Evolutionary conservation across 2,888 invertebrate genomes (phyloP).

Genomic region (Eristalis pertinax): DNA sequence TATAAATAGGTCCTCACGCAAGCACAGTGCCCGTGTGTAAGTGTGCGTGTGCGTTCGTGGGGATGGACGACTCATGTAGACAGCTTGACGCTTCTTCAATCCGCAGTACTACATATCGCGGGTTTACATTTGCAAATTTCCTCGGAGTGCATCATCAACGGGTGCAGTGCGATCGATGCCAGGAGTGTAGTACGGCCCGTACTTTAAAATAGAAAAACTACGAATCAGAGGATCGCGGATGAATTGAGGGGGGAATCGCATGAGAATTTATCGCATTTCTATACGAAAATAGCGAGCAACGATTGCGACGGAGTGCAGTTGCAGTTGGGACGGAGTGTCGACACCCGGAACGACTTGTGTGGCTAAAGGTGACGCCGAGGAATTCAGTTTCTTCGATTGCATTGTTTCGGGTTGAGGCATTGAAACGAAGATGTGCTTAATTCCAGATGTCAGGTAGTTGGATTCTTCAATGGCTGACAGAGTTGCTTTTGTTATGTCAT

Average conservation of each 20-base stretch:
- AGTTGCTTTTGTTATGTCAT: not conserved
- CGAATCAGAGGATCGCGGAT: not conserved
- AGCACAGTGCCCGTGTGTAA: not conserved
- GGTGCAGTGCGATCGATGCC: not conserved
- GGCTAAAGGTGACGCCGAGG: conserved; percentile 37
- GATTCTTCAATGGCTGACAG: not conserved
- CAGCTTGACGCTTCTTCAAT: conserved; percentile 71
- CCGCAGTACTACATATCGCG: conserved; percentile 32
- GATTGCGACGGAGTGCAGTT: not conserved
- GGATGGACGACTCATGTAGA: conserved; percentile 66
- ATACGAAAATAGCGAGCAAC: conserved; percentile 55
- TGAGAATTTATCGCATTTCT: conserved; percentile 64
- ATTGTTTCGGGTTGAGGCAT: not conserved
- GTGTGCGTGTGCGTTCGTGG: not conserved
- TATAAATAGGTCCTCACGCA: not conserved
- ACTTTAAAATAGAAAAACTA: conserved; percentile 8
- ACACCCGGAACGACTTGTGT: conserved; percentile 52
- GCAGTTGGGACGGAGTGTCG: conserved; percentile 27
- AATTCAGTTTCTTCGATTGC: conserved; percentile 15
- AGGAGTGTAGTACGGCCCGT: not conserved
- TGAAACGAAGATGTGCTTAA: not conserved
- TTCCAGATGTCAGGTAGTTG: conserved; percentile 11
- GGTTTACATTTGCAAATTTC: conserved; percentile 39
- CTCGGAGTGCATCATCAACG: conserved; percentile 46
- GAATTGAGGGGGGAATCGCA: conserved; percentile 34